Conservation (phyloP, 2,888 invertebrate species). For the Lochmaea capreae region DNA sequence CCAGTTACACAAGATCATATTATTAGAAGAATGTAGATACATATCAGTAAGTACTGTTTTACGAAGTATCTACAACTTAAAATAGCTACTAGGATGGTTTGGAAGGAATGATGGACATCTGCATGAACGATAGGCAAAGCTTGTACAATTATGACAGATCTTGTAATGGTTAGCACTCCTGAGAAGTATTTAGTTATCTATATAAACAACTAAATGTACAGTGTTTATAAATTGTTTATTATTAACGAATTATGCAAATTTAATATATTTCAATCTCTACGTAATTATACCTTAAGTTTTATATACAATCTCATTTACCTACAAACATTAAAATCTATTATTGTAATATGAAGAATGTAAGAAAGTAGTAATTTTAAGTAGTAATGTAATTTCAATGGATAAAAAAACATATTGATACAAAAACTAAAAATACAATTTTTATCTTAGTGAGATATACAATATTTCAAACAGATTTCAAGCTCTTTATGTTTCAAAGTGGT, state of each 20-base stretch:
- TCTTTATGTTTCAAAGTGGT: conserved; percentile 10
- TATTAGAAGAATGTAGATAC: no score
- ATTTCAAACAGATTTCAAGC: background rate
- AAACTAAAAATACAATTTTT: background rate
- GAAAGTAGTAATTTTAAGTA: background rate
- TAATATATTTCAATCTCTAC: background rate
- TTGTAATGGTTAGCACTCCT: background rate
- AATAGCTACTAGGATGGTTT: background rate
- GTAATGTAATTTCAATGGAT: background rate
- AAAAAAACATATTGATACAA: background rate
- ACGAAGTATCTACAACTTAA: background rate
- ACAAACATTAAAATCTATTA: conserved; percentile 8
- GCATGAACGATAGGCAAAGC: background rate
- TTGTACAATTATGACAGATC: background rate
- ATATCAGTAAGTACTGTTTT: no score
- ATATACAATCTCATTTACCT: conserved; percentile 2
- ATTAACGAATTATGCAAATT: background rate
- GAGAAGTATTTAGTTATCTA: background rate
- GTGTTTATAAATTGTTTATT: background rate
- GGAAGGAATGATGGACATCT: background rate
- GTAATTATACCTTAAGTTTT: background rate
- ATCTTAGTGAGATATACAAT: background rate
- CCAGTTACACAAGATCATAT: no score
- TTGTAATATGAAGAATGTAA: background rate
- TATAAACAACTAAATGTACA: background rate